Base-by-base conservation (phyloP, 2,888 invertebrate genomes). In the Pocota personata region DNA sequence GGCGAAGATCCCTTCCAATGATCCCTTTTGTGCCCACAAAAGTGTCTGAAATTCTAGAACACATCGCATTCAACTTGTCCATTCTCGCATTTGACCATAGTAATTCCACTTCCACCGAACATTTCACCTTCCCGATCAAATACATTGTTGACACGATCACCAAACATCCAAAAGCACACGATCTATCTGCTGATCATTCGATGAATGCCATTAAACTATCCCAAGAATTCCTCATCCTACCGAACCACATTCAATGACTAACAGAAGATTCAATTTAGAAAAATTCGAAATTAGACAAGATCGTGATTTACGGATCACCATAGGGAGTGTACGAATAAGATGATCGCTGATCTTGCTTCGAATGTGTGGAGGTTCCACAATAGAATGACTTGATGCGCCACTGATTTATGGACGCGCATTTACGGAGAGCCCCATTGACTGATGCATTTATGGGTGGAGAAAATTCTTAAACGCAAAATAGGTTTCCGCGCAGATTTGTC, bases 251-350 rank as follows among this genome's bases (percentile, higher is more conserved):
- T 48, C 16, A 5, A 27, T 16, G 27, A 50, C 16, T 12, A 64
- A 32, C 62, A 69, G 69, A 84, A 72, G 60, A 82, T 82, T 77
- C 76, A 72, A 80, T 80, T 84, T 80, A 80, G 27, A 86, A 72
- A 87, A 72, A 86, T 62, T 87, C 87, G 88, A 90, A 91, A 90
- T 91, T 91, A 91, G 92, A 92, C 91, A 91, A 90, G 90, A 90
- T 89, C 91, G 91, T 91, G 92, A 91, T 91, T 91, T 91, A 91
- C 91, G 91, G 91, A 91, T 77, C 86, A 60, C 58, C 37, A 52
- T 75, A 58, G 60, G 46, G 73, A 73, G 69, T 69, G 67, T 43
- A 32, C 55, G 46, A 27, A 32, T 32, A 37, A 48, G 27, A 72
- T 40, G 73, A 62, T 79, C 27, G 62, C 73, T 37, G 24, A 60